Percentiles rank a stretch among this genome's conserved stretches.
Conservation (phyloP, 2,113 vertebrate genomes). For the Gambusia affinis region DNA sequence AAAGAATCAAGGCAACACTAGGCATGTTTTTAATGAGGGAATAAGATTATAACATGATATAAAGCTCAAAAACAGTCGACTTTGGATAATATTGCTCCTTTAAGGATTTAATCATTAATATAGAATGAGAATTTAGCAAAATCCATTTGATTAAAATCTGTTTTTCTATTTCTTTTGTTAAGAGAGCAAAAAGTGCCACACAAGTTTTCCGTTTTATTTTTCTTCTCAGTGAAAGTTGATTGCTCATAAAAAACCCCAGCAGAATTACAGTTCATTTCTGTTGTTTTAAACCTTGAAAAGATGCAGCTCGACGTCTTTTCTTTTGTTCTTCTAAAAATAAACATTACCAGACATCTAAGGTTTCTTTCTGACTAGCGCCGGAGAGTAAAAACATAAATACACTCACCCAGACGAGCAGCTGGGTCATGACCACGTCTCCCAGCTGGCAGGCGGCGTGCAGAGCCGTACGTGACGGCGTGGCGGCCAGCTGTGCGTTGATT, state of each 20-base stretch:
- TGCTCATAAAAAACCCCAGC: not conserved
- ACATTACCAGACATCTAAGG: not conserved
- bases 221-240: not conserved
- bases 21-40: too few relatives aligned
- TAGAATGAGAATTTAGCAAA: not conserved
- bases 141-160: not conserved
- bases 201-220: not conserved
- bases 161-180: too few relatives aligned
- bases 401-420: slow-evolving; percentile 94
- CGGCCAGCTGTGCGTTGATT: slow-evolving; percentile 78
- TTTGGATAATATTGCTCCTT: too few relatives aligned
- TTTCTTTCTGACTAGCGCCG: not conserved
- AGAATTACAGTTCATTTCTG: not conserved
- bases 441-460: slow-evolving; percentile 91
- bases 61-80: too few relatives aligned
- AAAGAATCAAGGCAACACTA: too few relatives aligned
- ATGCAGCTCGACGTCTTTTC: too few relatives aligned
- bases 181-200: too few relatives aligned
- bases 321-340: not conserved
- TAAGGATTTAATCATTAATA: not conserved
- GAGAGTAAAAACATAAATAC: not conserved
- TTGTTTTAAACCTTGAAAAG: not conserved
- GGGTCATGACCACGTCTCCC: slow-evolving; percentile 92
- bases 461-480: slow-evolving; percentile 73
- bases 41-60: too few relatives aligned